Evolutionary conservation across 2,797 vertebrate genomes (phyloP).

Genomic region (Neosilurus hyrtlii): DNA sequence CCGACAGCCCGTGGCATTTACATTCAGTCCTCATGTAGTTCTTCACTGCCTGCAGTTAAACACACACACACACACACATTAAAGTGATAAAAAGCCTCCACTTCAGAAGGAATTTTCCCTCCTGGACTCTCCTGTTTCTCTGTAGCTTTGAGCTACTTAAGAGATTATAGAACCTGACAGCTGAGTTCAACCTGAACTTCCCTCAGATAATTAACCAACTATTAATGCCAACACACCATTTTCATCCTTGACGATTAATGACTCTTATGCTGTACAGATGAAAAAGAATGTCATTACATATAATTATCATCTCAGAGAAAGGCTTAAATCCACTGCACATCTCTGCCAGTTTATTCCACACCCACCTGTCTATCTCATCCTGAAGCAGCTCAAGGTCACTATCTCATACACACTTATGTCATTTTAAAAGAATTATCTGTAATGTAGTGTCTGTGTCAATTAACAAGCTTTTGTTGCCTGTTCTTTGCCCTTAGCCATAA

Average conservation of each 20-base stretch:
- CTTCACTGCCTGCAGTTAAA: constrained; percentile 82
- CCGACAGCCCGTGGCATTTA: constrained; percentile 95
- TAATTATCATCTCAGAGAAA: constrained; percentile 58
- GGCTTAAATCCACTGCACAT: constrained; percentile 60
- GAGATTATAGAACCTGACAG: constrained; percentile 76
- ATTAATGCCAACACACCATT: constrained; percentile 59
- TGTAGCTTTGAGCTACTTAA: constrained; percentile 74
- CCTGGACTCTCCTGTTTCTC: constrained; percentile 54
- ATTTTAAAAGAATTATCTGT: constrained; percentile 12
- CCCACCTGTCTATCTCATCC: constrained; percentile 61
- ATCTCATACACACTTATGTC: constrained; percentile 1
- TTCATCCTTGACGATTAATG: constrained; percentile 34
- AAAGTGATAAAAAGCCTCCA: constrained; percentile 77
- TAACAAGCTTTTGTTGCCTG: constrained; percentile 3
- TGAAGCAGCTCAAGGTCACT: constrained; percentile 58
- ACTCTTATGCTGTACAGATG: not conserved
- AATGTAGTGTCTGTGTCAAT: not conserved
- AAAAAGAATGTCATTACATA: constrained; percentile 18
- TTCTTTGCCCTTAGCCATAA: not conserved
- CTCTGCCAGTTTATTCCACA: constrained; percentile 49
- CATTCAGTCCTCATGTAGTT: constrained; percentile 96
- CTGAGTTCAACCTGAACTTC: constrained; percentile 47
- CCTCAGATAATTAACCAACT: constrained; percentile 77
- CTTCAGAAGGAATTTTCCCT: constrained; percentile 77
- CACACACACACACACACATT: constrained; percentile 42